These are phyloP conservation scores for Phenganax stokvisi DNA, from an alignment of 92 coral and sea anemone genomes.

Conservation along the genomic window DNA sequence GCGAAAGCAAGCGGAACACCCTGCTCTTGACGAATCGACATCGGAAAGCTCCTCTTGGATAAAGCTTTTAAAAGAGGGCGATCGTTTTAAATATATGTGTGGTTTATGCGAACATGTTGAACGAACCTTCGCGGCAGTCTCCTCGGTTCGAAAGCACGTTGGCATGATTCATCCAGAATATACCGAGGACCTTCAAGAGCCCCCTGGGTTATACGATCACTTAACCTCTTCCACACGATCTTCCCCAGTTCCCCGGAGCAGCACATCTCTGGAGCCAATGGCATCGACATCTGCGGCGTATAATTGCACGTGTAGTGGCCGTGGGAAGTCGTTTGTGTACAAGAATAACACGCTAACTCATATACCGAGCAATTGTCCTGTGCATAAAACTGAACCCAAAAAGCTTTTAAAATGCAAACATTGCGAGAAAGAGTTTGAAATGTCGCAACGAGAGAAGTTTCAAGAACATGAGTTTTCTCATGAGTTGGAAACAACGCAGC, in stretches of 20 bases:
- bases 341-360: conserved; percentile 11
- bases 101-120: neutral
- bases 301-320: neutral
- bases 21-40: neutral
- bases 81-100: neutral
- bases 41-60: neutral
- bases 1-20: neutral
- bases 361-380: neutral
- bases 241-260: neutral
- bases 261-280: neutral
- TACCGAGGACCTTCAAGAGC: neutral
- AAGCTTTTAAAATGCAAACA: conserved; percentile 4
- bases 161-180: neutral
- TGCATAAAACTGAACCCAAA: conserved; percentile 1
- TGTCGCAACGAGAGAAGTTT: neutral
- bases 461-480: conserved; percentile 7
- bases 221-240: neutral
- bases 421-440: neutral
- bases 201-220: neutral
- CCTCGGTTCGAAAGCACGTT: conserved; percentile 11
- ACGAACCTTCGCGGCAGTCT: neutral
- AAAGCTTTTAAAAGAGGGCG: neutral
- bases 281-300: neutral
- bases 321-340: conserved; percentile 1
- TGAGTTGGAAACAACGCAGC: conserved; percentile 7